Evolutionary conservation across 2,113 vertebrate genomes (phyloP).

Genomic region (Agapornis roseicollis): DNA sequence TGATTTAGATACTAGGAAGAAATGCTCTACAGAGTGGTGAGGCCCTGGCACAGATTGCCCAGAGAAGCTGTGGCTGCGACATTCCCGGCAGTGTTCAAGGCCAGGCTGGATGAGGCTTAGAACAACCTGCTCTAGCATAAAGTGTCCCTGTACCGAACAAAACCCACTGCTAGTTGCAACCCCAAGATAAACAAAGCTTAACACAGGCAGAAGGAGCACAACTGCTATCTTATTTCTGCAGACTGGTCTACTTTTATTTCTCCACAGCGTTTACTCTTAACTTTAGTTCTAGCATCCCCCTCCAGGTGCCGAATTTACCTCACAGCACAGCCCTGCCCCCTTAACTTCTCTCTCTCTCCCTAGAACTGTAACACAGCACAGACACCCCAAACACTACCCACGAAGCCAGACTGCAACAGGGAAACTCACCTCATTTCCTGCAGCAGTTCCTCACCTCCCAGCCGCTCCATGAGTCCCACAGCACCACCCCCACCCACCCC

Average conservation of each 20-base stretch:
- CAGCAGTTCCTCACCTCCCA: accelerated
- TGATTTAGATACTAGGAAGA: background rate
- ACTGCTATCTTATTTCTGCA: background rate
- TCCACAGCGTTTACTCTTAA: background rate
- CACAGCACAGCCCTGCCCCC: background rate
- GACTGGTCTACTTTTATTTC: background rate
- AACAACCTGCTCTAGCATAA: background rate
- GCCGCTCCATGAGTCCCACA: accelerated
- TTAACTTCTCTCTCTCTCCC: accelerated
- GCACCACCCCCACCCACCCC: accelerated
- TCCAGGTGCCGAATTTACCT: background rate
- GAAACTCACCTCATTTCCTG: no score
- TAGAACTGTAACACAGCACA: accelerated
- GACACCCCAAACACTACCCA: no score
- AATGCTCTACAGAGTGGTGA: background rate
- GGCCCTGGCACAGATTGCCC: background rate
- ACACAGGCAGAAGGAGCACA: accelerated
- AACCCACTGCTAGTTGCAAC: accelerated
- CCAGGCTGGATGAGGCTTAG: accelerated
- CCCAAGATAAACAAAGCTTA: background rate
- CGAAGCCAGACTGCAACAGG: accelerated
- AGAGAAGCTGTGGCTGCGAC: background rate
- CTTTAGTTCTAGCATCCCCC: accelerated
- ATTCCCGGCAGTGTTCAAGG: background rate
- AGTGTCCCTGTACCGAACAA: background rate